Evolutionary conservation across 2,888 invertebrate genomes (phyloP).

Genomic region (Spodoptera picta): DNA sequence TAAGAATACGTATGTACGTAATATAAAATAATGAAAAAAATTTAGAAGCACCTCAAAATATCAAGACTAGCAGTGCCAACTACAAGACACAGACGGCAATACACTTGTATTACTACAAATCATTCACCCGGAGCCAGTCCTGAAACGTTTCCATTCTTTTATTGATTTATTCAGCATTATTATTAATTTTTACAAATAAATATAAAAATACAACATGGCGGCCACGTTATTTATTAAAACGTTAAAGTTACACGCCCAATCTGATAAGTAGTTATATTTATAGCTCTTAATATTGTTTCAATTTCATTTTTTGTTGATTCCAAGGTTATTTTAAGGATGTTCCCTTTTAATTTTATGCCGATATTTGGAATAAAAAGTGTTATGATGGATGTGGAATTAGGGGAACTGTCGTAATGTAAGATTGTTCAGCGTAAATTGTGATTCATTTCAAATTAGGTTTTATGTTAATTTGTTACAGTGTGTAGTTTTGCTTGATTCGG

Average conservation of each 20-base stretch:
- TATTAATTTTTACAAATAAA: slow-evolving; percentile 78
- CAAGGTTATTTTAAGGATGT: slow-evolving; percentile 62
- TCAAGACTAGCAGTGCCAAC: slow-evolving; percentile 60
- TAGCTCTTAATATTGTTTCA: slow-evolving; percentile 69
- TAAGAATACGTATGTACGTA: no score
- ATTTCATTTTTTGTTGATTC: slow-evolving; percentile 60
- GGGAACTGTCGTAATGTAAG: slow-evolving; percentile 7
- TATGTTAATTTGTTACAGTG: slow-evolving; percentile 29
- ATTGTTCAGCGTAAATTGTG: slow-evolving; percentile 19
- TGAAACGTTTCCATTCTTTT: slow-evolving; percentile 86
- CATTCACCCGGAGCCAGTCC: slow-evolving; percentile 83
- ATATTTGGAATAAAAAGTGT: slow-evolving; percentile 37
- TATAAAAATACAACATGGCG: slow-evolving; percentile 64
- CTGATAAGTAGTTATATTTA: slow-evolving; percentile 80
- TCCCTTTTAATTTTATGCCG: slow-evolving; percentile 45
- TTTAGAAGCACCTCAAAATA: slow-evolving; percentile 60
- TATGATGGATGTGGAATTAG: slow-evolving; percentile 21
- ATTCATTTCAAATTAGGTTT: slow-evolving; percentile 18
- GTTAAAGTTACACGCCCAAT: slow-evolving; percentile 78
- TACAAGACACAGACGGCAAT: slow-evolving; percentile 71
- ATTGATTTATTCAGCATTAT: slow-evolving; percentile 88
- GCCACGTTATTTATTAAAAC: slow-evolving; percentile 82
- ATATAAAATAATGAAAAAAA: no score
- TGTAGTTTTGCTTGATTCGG: slow-evolving; percentile 9
- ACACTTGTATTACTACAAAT: slow-evolving; percentile 87